Conservation (phyloP, 2,113 vertebrate species). For the Gopherus evgoodei region DNA sequence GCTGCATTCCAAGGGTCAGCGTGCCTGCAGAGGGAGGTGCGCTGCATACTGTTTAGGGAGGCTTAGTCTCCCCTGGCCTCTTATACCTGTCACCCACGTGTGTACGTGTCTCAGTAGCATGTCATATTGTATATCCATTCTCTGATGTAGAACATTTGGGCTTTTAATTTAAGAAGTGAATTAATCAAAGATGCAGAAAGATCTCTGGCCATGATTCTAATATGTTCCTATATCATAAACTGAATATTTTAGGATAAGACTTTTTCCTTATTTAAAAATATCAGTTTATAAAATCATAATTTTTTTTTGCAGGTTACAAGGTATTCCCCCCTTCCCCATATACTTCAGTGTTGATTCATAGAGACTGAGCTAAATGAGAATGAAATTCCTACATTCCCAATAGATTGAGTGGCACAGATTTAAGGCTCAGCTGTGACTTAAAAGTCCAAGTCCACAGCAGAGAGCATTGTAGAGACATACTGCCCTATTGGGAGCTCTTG, state of each 20-base stretch:
- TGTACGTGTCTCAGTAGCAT: rapidly evolving
- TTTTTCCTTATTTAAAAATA: not conserved
- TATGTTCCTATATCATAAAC: not conserved
- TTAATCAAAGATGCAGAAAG: not conserved
- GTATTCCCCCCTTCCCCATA: not conserved
- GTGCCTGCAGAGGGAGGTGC: not conserved
- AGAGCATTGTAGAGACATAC: slow-evolving; percentile 17
- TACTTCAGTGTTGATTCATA: not conserved
- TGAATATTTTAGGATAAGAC: not conserved
- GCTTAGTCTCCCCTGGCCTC: no score
- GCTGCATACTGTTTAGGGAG: not conserved
- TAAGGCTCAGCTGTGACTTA: not conserved
- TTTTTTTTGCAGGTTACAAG: not conserved
- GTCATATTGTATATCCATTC: not conserved
- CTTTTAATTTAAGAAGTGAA: not conserved
- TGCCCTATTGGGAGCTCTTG: not conserved
- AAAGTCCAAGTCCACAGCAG: not conserved
- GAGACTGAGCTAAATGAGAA: not conserved
- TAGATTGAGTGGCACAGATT: rapidly evolving
- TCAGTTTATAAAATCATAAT: not conserved
- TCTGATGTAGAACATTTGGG: rapidly evolving
- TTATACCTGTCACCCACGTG: not conserved
- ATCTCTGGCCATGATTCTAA: not conserved
- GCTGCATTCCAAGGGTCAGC: no score
- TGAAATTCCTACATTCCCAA: not conserved